Percentiles rank a stretch among this genome's conserved stretches.
Conservation (phyloP, 2,888 invertebrate species). For the Caenorhabditis angaria region DNA sequence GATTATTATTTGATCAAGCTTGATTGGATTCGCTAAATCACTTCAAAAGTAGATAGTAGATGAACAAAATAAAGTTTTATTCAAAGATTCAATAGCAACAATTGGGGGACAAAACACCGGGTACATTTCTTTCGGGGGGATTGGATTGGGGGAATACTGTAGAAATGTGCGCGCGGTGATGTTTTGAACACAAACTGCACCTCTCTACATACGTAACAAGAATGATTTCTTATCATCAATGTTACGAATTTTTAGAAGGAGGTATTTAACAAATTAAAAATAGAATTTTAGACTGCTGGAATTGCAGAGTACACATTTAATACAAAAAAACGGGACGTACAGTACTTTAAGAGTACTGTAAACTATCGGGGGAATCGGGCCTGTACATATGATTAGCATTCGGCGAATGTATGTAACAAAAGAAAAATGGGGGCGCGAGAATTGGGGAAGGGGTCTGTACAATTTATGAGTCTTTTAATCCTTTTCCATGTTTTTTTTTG, state of each 20-base stretch:
- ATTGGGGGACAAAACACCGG: not conserved
- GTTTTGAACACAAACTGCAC: not conserved
- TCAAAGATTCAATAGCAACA: not conserved
- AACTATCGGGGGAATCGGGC: not conserved
- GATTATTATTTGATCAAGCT: too few species aligned
- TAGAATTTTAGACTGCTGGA: too few species aligned
- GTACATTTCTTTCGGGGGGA: not conserved
- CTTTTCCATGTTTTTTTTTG: conserved; percentile 1
- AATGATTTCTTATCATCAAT: too few species aligned
- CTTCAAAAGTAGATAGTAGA: not conserved
- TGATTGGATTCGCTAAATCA: too few species aligned
- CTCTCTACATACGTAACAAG: not conserved
- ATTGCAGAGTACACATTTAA: too few species aligned
- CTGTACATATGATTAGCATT: not conserved
- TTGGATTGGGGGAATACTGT: not conserved
- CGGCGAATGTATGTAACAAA: not conserved
- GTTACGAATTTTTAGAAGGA: not conserved
- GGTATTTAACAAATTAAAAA: not conserved
- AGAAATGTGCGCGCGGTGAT: not conserved
- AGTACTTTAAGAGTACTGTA: not conserved
- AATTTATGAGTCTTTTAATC: too few species aligned
- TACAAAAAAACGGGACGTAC: not conserved
- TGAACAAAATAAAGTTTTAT: not conserved
- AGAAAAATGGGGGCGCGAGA: too few species aligned
- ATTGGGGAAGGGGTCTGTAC: too few species aligned